phyloP scores from a whole-genome alignment of 2,888 invertebrate genomes.

The Calameuta filiformis region DNA sequence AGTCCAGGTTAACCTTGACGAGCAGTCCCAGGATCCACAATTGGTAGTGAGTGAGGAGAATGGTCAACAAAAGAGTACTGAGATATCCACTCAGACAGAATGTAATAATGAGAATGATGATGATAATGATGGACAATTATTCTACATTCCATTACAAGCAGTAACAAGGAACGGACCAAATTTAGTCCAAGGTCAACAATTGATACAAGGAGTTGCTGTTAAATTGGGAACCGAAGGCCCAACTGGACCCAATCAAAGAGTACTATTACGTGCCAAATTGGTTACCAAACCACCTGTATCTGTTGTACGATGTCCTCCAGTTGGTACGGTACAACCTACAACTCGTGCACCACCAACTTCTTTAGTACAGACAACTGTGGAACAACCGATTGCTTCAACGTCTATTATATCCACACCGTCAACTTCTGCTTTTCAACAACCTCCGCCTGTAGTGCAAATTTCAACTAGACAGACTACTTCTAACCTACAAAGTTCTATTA shows the following conservation, averaged over 20 bases:
- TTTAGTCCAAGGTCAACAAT: constrained; percentile 61
- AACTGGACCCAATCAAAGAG: constrained; percentile 73
- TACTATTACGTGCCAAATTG: constrained; percentile 72
- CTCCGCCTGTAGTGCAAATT: neutral
- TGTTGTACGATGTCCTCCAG: constrained; percentile 66
- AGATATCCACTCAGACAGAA: constrained; percentile 68
- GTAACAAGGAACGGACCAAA: constrained; percentile 64
- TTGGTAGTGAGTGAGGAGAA: constrained; percentile 24
- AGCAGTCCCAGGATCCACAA: constrained; percentile 40
- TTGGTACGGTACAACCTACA: constrained; percentile 71
- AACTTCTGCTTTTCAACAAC: constrained; percentile 14
- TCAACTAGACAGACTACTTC: neutral
- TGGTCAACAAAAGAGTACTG: constrained; percentile 55
- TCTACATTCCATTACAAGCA: constrained; percentile 74
- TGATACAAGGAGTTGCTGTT: constrained; percentile 75
- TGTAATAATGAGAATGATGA: constrained; percentile 67
- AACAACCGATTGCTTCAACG: constrained; percentile 4
- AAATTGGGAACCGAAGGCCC: constrained; percentile 75
- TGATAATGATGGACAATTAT: constrained; percentile 71
- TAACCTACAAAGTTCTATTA: neutral
- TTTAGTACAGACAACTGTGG: neutral
- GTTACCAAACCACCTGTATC: constrained; percentile 71
- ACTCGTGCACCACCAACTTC: constrained; percentile 58
- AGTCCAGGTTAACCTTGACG: constrained; percentile 70
- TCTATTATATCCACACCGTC: constrained; percentile 10